Evolutionary conservation across 2,888 invertebrate genomes (phyloP), one percentile per base, ranked within the genome.

Genomic region (Tinea semifulvella): DNA sequence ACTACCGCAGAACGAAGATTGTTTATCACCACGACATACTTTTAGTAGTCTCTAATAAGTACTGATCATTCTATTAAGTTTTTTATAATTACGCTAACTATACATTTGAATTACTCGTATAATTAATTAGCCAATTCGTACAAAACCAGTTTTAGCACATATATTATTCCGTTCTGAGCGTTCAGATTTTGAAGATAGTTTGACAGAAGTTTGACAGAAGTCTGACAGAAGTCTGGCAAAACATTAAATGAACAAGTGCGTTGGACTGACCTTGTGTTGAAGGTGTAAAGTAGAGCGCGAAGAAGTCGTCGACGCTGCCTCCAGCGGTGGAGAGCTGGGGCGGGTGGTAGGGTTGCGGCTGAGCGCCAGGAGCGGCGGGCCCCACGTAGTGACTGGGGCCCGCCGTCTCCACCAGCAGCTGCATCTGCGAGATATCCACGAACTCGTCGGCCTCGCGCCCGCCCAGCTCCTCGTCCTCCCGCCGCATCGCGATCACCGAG

Each of bases 381-480:
- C 77, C 77, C 48, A 70, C 75, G 62, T 76, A 72, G 66, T 65
- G 80, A 69, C 65, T 83, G 65, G 63, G 83, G 66, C 63, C 60
- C 48, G 65, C 64, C 53, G 85, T 86, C 66, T 90, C 81, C 56
- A 90, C 81, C 56, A 90, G 73, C 66, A 90, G 86, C 61, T 90
- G 90, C 67, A 91, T 91, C 67, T 91, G 91, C 47, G 91, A 85
- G 58, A 91, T 91, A 74, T 92, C 92, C 67, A 92, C 91, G 75
- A 90, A 92, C 76, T 92, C 92, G 75, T 89, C 88, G 42, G 48
- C 49, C 46, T 48, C 75, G 64, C 75, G 74, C 53, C 72, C 69
- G 63, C 72, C 77, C 63, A 77, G 65, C 68, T 79, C 79, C 77
- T 84, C 83, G 79, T 86, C 88, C 84, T 85, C 87, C 85, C 88